These are phyloP conservation scores for Tiliacea aurago DNA, from an alignment of 2,888 invertebrate genomes.

Conservation along the genomic window DNA sequence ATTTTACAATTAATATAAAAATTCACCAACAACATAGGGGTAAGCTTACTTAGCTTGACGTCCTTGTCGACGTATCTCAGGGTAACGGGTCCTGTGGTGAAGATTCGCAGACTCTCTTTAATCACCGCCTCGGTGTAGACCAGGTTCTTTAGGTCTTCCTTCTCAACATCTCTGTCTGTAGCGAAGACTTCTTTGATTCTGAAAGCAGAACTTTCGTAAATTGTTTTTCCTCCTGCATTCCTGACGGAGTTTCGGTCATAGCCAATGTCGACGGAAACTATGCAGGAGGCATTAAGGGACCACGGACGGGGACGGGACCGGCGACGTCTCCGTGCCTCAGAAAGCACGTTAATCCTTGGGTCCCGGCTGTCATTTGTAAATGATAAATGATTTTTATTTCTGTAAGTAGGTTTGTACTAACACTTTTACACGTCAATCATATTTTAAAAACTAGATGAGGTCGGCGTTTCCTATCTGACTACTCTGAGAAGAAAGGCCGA, in stretches of 20 bases:
- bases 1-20: neutral
- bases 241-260: neutral
- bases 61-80: conserved; percentile 67
- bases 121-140: conserved; percentile 75
- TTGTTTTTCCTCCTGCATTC: neutral
- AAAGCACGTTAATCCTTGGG: no score
- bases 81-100: conserved; percentile 69
- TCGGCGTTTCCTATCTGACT: no score
- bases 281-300: neutral
- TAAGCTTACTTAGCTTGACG: conserved; percentile 70
- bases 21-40: neutral
- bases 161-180: conserved; percentile 62
- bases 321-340: no score
- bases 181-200: conserved; percentile 64
- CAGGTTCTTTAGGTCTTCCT: conserved; percentile 70
- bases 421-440: no score
- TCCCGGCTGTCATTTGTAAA: no score
- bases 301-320: no score
- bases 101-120: conserved; percentile 73
- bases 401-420: no score
- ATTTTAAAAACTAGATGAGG: no score
- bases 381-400: no score
- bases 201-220: neutral
- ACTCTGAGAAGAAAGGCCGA: no score
- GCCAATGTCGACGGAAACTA: neutral